These are phyloP conservation scores for Glossophaga mutica DNA, from an alignment of 2,797 vertebrate genomes.

Conservation along the genomic window DNA sequence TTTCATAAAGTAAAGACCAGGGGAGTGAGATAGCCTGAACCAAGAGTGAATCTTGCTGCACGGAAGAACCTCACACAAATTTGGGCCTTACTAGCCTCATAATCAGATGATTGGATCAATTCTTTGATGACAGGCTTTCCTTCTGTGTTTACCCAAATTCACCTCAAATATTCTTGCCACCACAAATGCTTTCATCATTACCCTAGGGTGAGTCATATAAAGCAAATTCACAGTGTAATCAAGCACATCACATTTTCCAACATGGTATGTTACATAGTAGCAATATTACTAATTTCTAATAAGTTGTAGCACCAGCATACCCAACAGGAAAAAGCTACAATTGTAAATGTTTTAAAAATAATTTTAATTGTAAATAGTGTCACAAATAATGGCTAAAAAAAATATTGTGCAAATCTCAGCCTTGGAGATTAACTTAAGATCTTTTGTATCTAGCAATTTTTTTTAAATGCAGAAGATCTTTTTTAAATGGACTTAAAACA, in stretches of 20 bases:
- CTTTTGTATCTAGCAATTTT: background rate
- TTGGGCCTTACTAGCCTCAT: background rate
- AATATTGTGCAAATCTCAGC: background rate
- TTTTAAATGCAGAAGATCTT: background rate
- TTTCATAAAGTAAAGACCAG: background rate
- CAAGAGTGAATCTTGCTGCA: background rate
- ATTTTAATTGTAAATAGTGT: background rate
- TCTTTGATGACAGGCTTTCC: slow-evolving; percentile 25
- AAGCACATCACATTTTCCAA: slow-evolving; percentile 30
- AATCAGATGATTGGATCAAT: background rate
- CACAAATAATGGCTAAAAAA: background rate
- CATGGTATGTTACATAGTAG: background rate
- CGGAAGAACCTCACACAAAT: background rate
- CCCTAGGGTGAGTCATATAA: background rate
- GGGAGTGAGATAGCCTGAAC: background rate
- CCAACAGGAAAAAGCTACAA: background rate
- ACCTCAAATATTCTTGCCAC: background rate
- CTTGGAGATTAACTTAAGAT: background rate
- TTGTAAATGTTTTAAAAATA: background rate
- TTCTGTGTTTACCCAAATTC: slow-evolving; percentile 12
- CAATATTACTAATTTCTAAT: background rate
- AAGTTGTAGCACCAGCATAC: background rate
- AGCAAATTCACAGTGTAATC: background rate
- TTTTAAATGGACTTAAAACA: background rate
- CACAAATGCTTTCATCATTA: background rate